Conservation (phyloP, 64 coral and sea anemone genomes). For the Dendronephthya gigantea region DNA sequence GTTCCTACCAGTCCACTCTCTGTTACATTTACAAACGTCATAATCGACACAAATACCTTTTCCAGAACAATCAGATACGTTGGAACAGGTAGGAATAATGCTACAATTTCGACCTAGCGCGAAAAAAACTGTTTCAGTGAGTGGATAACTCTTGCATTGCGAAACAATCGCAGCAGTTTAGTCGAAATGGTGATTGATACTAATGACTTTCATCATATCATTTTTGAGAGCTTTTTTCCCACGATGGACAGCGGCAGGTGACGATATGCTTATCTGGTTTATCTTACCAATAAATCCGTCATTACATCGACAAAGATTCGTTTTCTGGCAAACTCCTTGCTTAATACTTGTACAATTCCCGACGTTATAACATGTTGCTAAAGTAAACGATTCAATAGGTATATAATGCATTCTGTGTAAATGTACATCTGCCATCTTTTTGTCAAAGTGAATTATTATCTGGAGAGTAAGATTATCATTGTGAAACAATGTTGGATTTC, state of each 20-base stretch:
- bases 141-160: too few species aligned
- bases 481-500: background rate
- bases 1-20: slow-evolving; percentile 48
- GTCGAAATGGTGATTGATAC: too few species aligned
- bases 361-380: slow-evolving; percentile 51
- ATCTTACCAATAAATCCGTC: slow-evolving; percentile 51
- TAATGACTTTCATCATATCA: too few species aligned
- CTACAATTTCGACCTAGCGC: slow-evolving; percentile 32
- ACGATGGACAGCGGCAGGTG: background rate
- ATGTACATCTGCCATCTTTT: too few species aligned
- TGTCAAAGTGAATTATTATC: too few species aligned
- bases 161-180: too few species aligned
- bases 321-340: slow-evolving; percentile 46
- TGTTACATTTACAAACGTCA: slow-evolving; percentile 44
- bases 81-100: slow-evolving; percentile 39
- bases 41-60: slow-evolving; percentile 38
- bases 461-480: too few species aligned
- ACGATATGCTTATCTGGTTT: background rate
- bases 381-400: background rate
- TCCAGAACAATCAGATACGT: slow-evolving; percentile 31
- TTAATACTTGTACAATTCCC: slow-evolving; percentile 45
- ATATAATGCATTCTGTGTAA: too few species aligned
- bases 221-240: too few species aligned
- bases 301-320: slow-evolving; percentile 43
- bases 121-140: background rate